phyloP scores from a whole-genome alignment of 2,113 vertebrate species.

The Bettongia penicillata region DNA sequence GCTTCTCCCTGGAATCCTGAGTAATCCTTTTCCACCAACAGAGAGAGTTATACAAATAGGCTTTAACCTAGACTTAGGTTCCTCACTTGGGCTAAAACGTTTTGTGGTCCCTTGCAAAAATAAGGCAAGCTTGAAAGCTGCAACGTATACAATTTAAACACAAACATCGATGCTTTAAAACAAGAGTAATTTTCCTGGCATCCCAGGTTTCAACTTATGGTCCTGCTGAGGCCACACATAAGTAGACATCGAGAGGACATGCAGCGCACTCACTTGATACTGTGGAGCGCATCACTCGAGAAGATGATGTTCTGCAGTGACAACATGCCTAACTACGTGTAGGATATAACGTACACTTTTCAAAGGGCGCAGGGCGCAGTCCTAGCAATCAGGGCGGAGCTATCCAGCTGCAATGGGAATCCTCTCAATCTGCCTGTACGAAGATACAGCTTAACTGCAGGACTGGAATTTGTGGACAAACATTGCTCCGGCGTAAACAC shows the following conservation, averaged over 20 bases:
- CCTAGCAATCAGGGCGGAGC: not conserved
- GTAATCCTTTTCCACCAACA: not conserved
- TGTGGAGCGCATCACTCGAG: not conserved
- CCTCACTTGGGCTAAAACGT: not conserved
- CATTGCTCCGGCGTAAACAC: no score
- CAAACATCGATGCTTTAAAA: not conserved
- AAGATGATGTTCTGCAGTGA: not conserved
- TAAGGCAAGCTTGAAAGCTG: not conserved
- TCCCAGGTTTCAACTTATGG: not conserved
- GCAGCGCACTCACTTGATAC: accelerated
- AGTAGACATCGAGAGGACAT: not conserved
- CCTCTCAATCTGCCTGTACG: not conserved
- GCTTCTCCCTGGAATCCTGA: not conserved
- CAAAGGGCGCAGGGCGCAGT: not conserved
- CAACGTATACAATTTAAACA: not conserved
- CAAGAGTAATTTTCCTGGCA: not conserved
- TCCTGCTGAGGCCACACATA: not conserved
- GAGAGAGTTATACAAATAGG: not conserved
- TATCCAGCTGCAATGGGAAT: not conserved
- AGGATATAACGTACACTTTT: not conserved
- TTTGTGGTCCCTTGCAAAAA: not conserved
- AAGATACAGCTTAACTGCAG: not conserved
- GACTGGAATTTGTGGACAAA: not conserved
- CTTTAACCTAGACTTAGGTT: not conserved
- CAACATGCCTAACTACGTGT: no score